phyloP scores from a whole-genome alignment of 2,797 vertebrate species.

The Mormyrops boulengeri region DNA sequence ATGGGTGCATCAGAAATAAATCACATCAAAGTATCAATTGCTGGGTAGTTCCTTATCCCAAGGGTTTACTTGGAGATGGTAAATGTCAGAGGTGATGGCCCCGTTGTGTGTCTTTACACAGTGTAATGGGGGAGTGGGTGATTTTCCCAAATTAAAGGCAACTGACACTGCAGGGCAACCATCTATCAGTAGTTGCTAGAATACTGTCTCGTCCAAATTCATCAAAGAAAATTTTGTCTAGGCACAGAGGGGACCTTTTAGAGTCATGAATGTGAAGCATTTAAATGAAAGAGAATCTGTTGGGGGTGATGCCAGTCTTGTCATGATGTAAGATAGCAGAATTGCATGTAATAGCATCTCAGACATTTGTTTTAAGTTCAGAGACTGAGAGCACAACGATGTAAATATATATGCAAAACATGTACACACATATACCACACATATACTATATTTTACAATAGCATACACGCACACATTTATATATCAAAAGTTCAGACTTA shows the following conservation, averaged over 20 bases:
- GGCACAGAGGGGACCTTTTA: background rate
- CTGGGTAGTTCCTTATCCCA: background rate
- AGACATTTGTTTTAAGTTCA: background rate
- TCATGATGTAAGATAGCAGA: background rate
- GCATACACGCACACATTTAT: background rate
- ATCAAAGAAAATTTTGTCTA: constrained; percentile 7
- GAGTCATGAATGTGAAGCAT: background rate
- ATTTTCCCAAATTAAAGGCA: background rate
- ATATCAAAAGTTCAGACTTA: background rate
- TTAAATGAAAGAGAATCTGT: background rate
- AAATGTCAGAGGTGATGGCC: background rate
- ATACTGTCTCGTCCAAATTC: background rate
- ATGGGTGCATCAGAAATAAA: background rate
- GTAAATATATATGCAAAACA: background rate
- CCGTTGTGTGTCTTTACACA: background rate
- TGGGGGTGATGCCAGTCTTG: background rate
- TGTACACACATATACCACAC: background rate
- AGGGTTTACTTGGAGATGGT: background rate
- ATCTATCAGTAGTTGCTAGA: background rate
- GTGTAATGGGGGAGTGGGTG: background rate
- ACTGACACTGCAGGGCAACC: constrained; percentile 1
- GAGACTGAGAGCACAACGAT: background rate
- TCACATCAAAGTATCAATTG: background rate
- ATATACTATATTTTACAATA: background rate
- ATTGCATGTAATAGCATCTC: background rate